A percentile compares a stretch with the other conserved stretches of the same genome.
Conservation (phyloP, 2,113 vertebrate species). For the Pseudorectes ferrugineus region DNA sequence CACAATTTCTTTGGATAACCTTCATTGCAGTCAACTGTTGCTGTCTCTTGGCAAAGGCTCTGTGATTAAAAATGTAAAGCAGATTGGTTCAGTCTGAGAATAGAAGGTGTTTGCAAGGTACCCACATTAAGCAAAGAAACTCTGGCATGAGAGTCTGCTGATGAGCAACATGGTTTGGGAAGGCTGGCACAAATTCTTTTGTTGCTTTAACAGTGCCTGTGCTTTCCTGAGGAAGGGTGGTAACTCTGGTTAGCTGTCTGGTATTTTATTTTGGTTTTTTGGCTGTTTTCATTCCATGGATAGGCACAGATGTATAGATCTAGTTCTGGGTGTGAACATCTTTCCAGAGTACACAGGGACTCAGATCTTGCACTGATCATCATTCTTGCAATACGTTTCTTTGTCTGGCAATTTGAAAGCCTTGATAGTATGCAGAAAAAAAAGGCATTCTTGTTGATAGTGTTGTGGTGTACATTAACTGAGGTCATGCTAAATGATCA, state of each 20-base stretch:
- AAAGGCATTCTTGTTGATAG: background rate
- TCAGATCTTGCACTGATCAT: background rate
- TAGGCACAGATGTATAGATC: background rate
- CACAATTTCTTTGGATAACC: conserved; percentile 93
- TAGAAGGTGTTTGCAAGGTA: background rate
- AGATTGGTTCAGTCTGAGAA: background rate
- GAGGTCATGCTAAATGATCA: background rate
- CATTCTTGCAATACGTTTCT: background rate
- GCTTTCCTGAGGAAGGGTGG: background rate
- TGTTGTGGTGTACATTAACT: background rate
- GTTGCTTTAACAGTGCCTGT: background rate
- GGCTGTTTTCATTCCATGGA: background rate
- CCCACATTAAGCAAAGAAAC: background rate
- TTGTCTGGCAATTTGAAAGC: background rate
- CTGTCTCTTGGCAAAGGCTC: conserved; percentile 90
- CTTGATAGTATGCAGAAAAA: background rate
- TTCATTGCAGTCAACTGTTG: conserved; percentile 94
- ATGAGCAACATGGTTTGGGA: background rate
- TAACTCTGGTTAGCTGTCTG: background rate
- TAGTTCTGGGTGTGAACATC: background rate
- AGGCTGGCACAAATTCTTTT: background rate
- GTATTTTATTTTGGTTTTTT: background rate
- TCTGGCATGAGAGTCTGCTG: background rate
- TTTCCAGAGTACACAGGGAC: background rate
- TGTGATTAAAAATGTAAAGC: conserved; percentile 32